Base-by-base conservation (phyloP, 2,888 invertebrate genomes). In the Chrysolina oricalcia region DNA sequence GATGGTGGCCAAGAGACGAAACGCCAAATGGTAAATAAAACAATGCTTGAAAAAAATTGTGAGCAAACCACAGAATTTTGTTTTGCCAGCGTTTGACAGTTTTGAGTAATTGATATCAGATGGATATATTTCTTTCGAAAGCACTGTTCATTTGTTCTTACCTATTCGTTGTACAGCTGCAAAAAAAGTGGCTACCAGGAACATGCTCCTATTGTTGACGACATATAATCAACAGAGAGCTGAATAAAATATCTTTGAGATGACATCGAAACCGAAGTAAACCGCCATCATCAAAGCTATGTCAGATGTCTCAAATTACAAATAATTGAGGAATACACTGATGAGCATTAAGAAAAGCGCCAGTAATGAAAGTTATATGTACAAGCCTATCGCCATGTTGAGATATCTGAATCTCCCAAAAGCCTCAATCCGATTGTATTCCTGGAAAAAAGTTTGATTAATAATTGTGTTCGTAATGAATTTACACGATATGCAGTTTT, bases 371-470 rank as follows among this genome's bases (percentile, higher is more conserved):
- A 2, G 93, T n/a, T n/a, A 91, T 72, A 94, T 90, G 0, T 94
- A 91, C 84, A 94, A 90, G 43, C 95, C 95, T 46, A 94, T 85
- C 67, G 92, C 91, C 74, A 94, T 93, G 84, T 94, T 95, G 11
- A 94, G 90, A 81, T 92, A 94, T 27, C 91, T 89, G n/a, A 90
- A 80, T 93, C 91, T 84, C 92, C 93, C 8, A 94, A 85, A 11
- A 94, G 87, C 0, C 90, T 90, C 74, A 94, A 86, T 83, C 66
- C 66, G 10, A 50, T n/a, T 17, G 10, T 17, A 17, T 66, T 15
- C 17, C 66, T 66, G 66, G 9, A 66, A 66, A 66, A 21, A 3
- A 3, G 27, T 27, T 27, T 3, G 5, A 27, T 27, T 27, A 27
- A 2, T 3, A 2, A n/a, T n/a, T n/a, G n/a, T n/a, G n/a, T n/a